A percentile compares a stretch with the other conserved stretches of the same genome.
Conservation (phyloP, 2,797 vertebrate genomes). For the Lepidocolaptes lacrymiger region DNA sequence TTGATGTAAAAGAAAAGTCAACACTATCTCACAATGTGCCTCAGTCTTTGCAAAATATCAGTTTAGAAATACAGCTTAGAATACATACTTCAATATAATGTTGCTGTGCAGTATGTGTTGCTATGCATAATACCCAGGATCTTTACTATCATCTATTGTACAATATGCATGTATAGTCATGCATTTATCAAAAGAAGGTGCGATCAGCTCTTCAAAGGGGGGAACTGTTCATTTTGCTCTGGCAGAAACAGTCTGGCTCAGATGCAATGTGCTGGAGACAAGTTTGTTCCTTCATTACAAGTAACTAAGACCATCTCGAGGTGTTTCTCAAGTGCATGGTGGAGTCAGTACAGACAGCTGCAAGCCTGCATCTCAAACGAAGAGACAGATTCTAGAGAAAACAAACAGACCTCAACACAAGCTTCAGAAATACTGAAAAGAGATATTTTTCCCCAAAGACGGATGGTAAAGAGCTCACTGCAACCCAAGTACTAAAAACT, state of each 20-base stretch:
- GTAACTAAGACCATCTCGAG: not conserved
- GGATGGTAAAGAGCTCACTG: not conserved
- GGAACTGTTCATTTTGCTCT: not conserved
- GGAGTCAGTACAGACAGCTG: not conserved
- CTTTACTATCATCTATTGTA: not conserved
- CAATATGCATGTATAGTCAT: not conserved
- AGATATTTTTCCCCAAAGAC: not conserved
- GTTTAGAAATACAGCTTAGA: not conserved
- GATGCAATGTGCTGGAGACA: accelerated
- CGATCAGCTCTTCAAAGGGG: not conserved
- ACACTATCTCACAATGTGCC: not conserved
- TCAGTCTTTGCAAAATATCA: not conserved
- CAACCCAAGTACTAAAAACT: not conserved
- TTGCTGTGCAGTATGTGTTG: not conserved
- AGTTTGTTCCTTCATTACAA: not conserved
- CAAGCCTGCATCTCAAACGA: not conserved
- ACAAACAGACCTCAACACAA: not conserved
- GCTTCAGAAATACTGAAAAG: not conserved
- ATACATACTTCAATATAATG: not conserved
- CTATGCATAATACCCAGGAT: not conserved
- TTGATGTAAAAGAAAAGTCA: not conserved
- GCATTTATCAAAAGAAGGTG: not conserved
- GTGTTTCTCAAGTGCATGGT: not conserved
- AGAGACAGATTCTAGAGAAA: not conserved
- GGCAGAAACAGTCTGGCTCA: not conserved